These are phyloP conservation scores for Pelodiscus sinensis DNA, from an alignment of 2,113 vertebrate species.

Conservation along the genomic window DNA sequence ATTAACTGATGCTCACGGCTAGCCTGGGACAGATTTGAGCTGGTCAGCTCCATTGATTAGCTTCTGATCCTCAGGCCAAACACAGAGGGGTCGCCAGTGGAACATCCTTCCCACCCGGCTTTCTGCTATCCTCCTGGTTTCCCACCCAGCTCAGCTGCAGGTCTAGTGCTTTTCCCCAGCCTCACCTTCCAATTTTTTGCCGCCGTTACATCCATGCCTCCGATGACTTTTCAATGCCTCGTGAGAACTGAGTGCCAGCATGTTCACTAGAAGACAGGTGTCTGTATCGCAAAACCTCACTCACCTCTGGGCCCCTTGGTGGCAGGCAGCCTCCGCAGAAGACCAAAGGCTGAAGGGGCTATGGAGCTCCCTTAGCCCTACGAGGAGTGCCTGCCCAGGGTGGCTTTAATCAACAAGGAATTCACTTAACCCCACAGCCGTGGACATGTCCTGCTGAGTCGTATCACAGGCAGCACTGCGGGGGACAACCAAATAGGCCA, in stretches of 20 bases:
- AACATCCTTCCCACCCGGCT: not conserved
- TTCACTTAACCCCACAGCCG: not conserved
- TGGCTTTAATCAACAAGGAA: not conserved
- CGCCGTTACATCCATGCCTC: not conserved
- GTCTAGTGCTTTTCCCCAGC: not conserved
- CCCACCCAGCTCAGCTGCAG: not conserved
- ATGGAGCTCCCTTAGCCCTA: not conserved
- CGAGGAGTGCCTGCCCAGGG: not conserved
- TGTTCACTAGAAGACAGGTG: too few relatives aligned
- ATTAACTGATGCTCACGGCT: not conserved
- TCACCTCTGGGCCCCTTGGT: accelerated
- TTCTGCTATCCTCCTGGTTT: not conserved
- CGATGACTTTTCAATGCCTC: accelerated
- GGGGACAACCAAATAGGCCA: not conserved
- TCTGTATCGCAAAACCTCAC: accelerated
- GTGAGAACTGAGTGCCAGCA: not conserved
- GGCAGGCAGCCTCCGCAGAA: not conserved
- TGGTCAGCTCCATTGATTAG: not conserved
- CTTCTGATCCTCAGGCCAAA: not conserved
- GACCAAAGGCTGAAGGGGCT: not conserved
- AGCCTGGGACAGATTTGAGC: not conserved
- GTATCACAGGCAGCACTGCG: accelerated
- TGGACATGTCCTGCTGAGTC: not conserved
- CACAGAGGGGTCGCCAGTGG: not conserved
- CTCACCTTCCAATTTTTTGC: not conserved